Evolutionary conservation across 2,113 vertebrate species (phyloP), one percentile per base, ranked within the genome.

Genomic region (Halcyon senegalensis): DNA sequence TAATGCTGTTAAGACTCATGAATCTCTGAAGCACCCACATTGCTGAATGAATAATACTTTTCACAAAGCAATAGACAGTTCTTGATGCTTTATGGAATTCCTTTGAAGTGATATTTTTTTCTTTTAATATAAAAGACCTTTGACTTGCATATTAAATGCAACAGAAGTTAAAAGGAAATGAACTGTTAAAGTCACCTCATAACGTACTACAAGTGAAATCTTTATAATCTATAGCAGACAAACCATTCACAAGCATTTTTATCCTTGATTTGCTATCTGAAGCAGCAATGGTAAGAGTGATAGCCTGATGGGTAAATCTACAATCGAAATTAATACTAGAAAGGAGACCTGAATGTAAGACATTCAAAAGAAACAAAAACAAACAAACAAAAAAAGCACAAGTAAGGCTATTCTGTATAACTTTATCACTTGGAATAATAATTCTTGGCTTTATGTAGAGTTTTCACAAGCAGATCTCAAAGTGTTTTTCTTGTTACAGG

Each of bases 401-500:
- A 0, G 2, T 69, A 48, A 68, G 9, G 5, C 3, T 69, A 33
- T 50, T 75, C 39, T 76, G 30, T 53, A 24, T 28, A 82, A 75
- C 11, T n/a, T 92, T 62, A 86, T 64, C 37, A 41, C 16, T 51
- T 30, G 16, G 28, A 84, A 35, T 55, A 69, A 19, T 30, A 72
- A 62, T 53, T 46, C 39, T 77, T 48, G 64, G 6, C 14, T 67
- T 44, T n/a, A 3, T 27, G 62, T 69, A 87, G 39, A 68, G 12
- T 27, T 85, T 90, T 91, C n/a, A 59, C n/a, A 72, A 67, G 44
- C n/a, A 67, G 31, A 80, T 79, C 24, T 76, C 73, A 50, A 81
- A 87, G 17, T 73, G 59, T n/a, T 96, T 94, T 96, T 79, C 69
- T 93, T 94, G 63, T 73, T 92, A 89, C 95, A 92, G 91, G 89